Evolutionary conservation across 2,888 invertebrate species (phyloP).

Genomic region (Hirtodrosophila alboralis): DNA sequence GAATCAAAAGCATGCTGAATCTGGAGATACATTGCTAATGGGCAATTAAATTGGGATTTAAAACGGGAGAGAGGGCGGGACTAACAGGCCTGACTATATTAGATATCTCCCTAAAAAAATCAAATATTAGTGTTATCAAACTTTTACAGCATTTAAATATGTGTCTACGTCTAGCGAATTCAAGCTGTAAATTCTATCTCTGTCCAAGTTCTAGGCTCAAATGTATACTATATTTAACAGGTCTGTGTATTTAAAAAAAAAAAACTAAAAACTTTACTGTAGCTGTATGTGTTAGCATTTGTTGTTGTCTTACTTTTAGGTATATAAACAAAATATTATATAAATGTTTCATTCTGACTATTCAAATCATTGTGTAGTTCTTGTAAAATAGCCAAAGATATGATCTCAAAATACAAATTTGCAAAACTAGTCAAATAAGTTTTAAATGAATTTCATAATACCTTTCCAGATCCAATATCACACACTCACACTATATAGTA

Average conservation of each 20-base stretch:
- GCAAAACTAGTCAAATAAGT: constrained; percentile 47
- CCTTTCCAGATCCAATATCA: no score
- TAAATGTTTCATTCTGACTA: constrained; percentile 20
- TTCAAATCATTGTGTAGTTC: constrained; percentile 20
- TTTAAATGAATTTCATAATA: constrained; percentile 52
- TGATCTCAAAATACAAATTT: constrained; percentile 55
- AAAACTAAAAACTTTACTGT: constrained; percentile 6
- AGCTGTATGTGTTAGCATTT: constrained; percentile 40
- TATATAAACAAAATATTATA: constrained; percentile 4
- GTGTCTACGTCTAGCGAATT: no score
- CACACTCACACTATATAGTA: constrained; percentile 4
- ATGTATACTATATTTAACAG: constrained; percentile 1
- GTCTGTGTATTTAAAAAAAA: constrained; percentile 14
- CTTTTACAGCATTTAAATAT: no score
- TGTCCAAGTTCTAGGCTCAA: constrained; percentile 1
- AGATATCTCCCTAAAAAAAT: no score
- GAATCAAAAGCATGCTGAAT: constrained; percentile 81
- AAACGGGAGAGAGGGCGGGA: neutral
- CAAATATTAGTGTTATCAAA: no score
- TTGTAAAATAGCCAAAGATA: constrained; percentile 70
- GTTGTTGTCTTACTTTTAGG: constrained; percentile 62
- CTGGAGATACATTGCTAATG: constrained; percentile 42
- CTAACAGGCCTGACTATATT: constrained; percentile 3
- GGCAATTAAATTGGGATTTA: constrained; percentile 15
- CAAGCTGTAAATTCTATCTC: neutral